These are phyloP conservation scores for Furcifer pardalis DNA, from an alignment of 2,797 vertebrate species.

Conservation along the genomic window DNA sequence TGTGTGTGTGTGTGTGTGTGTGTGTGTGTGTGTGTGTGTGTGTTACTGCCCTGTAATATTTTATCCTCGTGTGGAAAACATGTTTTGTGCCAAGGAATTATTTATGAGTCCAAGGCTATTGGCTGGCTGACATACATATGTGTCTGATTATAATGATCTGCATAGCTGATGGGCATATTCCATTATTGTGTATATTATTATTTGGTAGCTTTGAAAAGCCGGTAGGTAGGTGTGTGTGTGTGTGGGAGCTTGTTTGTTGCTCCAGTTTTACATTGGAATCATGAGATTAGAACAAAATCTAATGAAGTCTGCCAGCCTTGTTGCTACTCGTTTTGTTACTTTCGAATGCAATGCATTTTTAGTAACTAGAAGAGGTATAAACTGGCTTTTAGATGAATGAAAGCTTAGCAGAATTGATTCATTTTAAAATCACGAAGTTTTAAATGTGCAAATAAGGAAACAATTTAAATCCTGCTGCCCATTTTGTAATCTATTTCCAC, in stretches of 20 bases:
- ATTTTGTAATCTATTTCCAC: not conserved
- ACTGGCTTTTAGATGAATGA: slow-evolving; percentile 7
- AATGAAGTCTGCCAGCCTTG: not conserved
- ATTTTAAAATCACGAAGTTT: slow-evolving; percentile 17
- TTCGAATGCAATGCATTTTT: not conserved
- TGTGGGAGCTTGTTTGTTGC: not conserved
- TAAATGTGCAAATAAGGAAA: not conserved
- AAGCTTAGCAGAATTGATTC: not conserved
- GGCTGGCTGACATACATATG: slow-evolving; percentile 1
- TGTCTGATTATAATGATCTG: not conserved
- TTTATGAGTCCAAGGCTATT: not conserved
- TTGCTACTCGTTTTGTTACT: not conserved
- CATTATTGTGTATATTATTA: not conserved
- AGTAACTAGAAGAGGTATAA: not conserved
- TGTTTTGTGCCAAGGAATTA: not conserved
- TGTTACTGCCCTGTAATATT: not conserved
- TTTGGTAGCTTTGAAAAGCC: slow-evolving; percentile 3
- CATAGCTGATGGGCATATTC: slow-evolving; percentile 1
- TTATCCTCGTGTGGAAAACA: not conserved
- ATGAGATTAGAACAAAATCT: not conserved
- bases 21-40: no score
- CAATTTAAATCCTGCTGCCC: not conserved
- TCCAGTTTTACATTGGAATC: not conserved
- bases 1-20: no score
- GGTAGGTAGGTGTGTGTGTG: no score